Conservation (phyloP, 2,888 invertebrate genomes). For the Hirtodrosophila confusa region DNA sequence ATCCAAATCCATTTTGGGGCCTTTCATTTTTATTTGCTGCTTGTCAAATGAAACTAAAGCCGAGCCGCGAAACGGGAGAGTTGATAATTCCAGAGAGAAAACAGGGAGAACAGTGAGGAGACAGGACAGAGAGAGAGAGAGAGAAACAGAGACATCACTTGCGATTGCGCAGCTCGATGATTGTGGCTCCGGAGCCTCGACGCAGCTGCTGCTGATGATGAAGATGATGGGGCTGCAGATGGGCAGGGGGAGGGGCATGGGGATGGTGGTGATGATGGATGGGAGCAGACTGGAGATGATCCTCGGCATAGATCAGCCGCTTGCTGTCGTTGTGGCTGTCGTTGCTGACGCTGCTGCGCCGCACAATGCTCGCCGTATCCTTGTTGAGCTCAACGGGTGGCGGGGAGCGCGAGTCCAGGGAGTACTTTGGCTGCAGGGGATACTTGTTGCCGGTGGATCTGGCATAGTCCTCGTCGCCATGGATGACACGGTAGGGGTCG, state of each 20-base stretch:
- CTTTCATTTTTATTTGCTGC: conserved; percentile 84
- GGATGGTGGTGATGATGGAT: conserved; percentile 76
- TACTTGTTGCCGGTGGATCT: conserved; percentile 48
- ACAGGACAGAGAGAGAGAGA: background rate
- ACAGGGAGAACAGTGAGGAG: conserved; percentile 1
- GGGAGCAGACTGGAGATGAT: conserved; percentile 59
- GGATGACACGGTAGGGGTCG: conserved; percentile 89
- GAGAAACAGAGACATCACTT: conserved; percentile 42
- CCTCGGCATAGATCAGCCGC: conserved; percentile 37
- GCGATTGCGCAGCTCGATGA: conserved; percentile 86
- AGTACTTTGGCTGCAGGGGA: conserved; percentile 75
- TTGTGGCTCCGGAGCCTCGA: conserved; percentile 85
- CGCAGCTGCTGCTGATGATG: conserved; percentile 75
- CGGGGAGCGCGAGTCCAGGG: conserved; percentile 83
- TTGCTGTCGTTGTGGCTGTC: conserved; percentile 39
- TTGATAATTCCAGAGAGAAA: background rate
- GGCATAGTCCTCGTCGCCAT: conserved; percentile 86
- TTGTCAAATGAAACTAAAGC: conserved; percentile 84
- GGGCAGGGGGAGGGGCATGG: conserved; percentile 1
- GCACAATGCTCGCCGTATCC: conserved; percentile 84
- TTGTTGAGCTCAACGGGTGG: conserved; percentile 83
- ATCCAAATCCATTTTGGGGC: conserved; percentile 52
- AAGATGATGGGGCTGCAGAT: conserved; percentile 73
- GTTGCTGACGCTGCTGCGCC: conserved; percentile 85
- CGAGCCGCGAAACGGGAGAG: conserved; percentile 34